Evolutionary conservation across 35 echinoderm and acorn worm genomes (phyloP).

Genomic region (Eucidaris tribuloides): DNA sequence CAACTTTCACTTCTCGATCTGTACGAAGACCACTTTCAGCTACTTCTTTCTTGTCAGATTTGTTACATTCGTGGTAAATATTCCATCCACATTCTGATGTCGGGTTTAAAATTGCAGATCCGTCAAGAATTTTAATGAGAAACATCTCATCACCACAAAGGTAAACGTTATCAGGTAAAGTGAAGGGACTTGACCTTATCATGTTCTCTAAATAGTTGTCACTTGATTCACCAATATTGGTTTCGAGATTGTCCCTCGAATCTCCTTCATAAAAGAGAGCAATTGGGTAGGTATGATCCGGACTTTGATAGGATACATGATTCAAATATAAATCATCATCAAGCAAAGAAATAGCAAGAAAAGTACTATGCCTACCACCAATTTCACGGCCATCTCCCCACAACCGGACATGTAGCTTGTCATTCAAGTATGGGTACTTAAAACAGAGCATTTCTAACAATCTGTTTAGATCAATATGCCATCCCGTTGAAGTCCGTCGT

Average conservation of each 20-base stretch:
- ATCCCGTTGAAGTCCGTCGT: conserved; percentile 21
- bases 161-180: conserved; percentile 7
- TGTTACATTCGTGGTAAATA: conserved; percentile 37
- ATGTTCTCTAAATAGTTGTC: neutral
- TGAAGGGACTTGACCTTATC: neutral
- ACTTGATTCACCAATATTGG: conserved; percentile 19
- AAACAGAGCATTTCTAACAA: conserved; percentile 28
- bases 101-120: conserved; percentile 14
- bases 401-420: neutral
- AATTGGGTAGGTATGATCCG: conserved; percentile 40
- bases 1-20: neutral
- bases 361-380: conserved; percentile 43
- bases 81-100: conserved; percentile 53
- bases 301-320: conserved; percentile 13
- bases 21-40: neutral
- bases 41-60: conserved; percentile 12
- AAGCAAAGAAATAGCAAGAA: conserved; percentile 23
- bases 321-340: conserved; percentile 31
- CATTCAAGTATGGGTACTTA: conserved; percentile 20
- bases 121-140: conserved; percentile 47
- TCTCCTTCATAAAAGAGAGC: conserved; percentile 71
- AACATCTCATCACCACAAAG: conserved; percentile 75
- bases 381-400: conserved; percentile 74
- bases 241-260: conserved; percentile 60
- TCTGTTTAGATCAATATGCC: conserved; percentile 8